phyloP scores from a whole-genome alignment of 2,888 invertebrate genomes.

The Lithophane socia region DNA sequence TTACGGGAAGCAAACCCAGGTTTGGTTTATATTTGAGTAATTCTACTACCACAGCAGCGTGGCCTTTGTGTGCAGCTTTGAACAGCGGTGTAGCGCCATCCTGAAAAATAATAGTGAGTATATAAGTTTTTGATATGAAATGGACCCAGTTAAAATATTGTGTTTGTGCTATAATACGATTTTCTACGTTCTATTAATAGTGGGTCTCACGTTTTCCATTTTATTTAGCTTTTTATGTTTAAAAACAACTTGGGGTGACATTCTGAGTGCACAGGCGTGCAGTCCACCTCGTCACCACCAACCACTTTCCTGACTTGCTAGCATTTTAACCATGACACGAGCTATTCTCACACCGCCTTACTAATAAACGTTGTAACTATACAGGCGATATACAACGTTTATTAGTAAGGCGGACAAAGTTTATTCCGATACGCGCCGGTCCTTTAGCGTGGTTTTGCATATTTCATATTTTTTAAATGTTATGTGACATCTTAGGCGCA shows the following conservation, averaged over 20 bases:
- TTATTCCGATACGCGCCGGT: not conserved
- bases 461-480: not conserved
- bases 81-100: slow-evolving; percentile 98
- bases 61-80: slow-evolving; percentile 98
- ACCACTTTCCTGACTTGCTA: not conserved
- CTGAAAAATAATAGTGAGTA: slow-evolving; percentile 84
- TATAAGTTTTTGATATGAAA: not conserved
- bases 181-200: not conserved
- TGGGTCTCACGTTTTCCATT: not conserved
- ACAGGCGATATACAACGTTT: too few species aligned
- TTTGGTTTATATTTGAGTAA: slow-evolving; percentile 95
- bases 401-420: too few species aligned
- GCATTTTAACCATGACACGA: not conserved
- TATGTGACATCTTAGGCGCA: not conserved
- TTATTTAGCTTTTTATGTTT: not conserved
- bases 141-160: not conserved
- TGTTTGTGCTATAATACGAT: not conserved
- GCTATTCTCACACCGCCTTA: not conserved
- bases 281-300: too few species aligned
- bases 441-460: not conserved
- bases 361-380: too few species aligned
- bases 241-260: not conserved
- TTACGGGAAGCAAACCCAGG: slow-evolving; percentile 95
- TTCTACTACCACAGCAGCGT: slow-evolving; percentile 96
- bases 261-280: not conserved